A percentile compares a stretch with the other conserved stretches of the same genome.
Conservation (phyloP, 2,113 vertebrate species). For the Cynocephalus volans region DNA sequence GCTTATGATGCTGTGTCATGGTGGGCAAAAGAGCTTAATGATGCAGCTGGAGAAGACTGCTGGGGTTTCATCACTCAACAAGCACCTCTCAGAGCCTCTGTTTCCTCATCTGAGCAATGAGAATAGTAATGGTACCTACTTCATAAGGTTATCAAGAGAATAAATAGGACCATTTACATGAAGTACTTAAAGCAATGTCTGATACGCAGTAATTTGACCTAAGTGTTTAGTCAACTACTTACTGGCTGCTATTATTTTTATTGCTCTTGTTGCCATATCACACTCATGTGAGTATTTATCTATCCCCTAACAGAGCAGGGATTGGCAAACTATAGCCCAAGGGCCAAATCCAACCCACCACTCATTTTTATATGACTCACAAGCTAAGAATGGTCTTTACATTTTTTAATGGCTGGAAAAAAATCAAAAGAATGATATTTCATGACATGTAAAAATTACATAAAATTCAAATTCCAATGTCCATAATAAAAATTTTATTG, state of each 20-base stretch:
- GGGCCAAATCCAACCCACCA: background rate
- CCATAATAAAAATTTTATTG: constrained; percentile 50
- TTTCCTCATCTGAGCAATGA: background rate
- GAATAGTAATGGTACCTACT: background rate
- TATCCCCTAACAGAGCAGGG: background rate
- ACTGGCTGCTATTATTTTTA: background rate
- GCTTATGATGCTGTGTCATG: background rate
- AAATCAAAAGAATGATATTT: constrained; percentile 18
- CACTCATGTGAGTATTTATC: background rate
- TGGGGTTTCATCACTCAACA: background rate
- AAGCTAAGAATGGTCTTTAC: background rate
- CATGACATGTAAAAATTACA: background rate
- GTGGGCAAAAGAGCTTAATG: background rate
- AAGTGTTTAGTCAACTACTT: background rate
- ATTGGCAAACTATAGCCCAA: background rate
- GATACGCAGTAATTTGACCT: background rate
- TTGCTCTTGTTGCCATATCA: background rate
- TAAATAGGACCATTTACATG: background rate
- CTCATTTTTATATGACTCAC: background rate
- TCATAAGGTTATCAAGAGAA: background rate
- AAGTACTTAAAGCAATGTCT: constrained; percentile 23
- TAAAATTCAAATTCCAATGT: constrained; percentile 34
- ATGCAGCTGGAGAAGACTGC: background rate
- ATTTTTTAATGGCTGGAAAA: constrained; percentile 15
- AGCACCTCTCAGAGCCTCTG: background rate